Percentiles rank a stretch among this genome's conserved stretches.
Evolutionary conservation across 2,797 vertebrate genomes (phyloP).

Genomic region (Anolis apletophallus): DNA sequence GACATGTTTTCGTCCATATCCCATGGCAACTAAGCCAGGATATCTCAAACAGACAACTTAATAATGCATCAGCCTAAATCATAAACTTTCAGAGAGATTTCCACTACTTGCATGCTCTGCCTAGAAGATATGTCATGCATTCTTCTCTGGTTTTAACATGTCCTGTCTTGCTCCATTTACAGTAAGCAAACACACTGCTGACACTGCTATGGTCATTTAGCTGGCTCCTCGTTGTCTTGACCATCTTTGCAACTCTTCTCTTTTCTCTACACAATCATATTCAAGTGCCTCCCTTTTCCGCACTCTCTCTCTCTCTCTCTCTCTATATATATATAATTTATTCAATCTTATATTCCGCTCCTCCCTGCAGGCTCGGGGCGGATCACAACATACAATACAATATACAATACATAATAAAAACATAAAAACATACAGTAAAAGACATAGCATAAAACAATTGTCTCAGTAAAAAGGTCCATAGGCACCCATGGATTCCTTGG

Average conservation of each 20-base stretch:
- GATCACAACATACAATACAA: too few species aligned
- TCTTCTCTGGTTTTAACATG: neutral
- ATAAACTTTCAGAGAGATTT: neutral
- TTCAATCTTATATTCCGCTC: too few species aligned
- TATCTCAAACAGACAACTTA: neutral
- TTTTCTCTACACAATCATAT: neutral
- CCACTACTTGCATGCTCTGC: neutral
- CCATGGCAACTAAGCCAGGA: neutral
- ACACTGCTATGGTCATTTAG: neutral
- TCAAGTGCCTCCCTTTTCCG: neutral
- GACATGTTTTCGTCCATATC: neutral
- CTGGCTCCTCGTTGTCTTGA: neutral
- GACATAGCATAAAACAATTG: too few species aligned
- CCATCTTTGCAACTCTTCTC: neutral
- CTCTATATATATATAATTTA: too few species aligned
- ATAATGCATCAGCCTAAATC: neutral
- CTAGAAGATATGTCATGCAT: neutral
- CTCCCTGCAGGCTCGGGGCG: too few species aligned
- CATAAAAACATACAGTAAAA: too few species aligned
- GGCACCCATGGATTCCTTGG: too few species aligned
- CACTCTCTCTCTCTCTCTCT: too few species aligned
- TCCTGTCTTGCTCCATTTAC: slow-evolving; percentile 8
- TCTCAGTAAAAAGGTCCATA: too few species aligned
- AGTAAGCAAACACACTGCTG: neutral
- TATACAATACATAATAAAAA: too few species aligned